Base-by-base conservation (phyloP, 2,797 vertebrate genomes). In the Mallotus villosus region DNA sequence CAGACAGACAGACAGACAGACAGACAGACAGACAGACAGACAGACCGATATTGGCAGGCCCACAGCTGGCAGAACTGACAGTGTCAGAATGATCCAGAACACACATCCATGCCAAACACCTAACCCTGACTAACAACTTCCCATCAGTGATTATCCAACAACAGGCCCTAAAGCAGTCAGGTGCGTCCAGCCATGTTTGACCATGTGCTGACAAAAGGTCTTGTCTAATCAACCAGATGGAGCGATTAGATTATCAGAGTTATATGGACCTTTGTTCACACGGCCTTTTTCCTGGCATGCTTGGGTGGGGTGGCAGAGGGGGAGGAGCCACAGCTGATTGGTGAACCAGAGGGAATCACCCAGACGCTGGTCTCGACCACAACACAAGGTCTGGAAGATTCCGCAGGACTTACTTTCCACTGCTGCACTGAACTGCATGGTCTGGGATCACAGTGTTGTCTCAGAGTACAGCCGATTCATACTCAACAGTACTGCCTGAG, bases 161-260 rank as follows among this genome's bases (percentile, higher is more conserved):
- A 34, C 32, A 4, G 29, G 32, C 34, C 55, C 32, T 57, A 88
- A 76, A 73, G 74, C 73, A 76, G 41, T 46, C 41, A 46, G 9
- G 41, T 46, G 41, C 9, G 41, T 46, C 9, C 11, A 46, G 41
- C 41, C 41, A 46, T 46, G 11, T 11, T 19, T 17, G 51, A 55
- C 60, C 37, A 7, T 75, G 60, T 29, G 68, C 74, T 7, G 58
- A 78, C 81, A 86, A 87, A 86, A 85, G 75, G 81, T 82, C 64
- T 14, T 1, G 17, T 58, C 63, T 68, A 75, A 84, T 84, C 75
- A 63, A 62, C 0, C 5, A 74, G 88, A 92, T 89, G 83, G 90
- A 88, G 91, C 89, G 89, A 92, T 90, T 84, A 92, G 89, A 92
- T 89, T 90, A 82, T 71, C 22, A 14, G 64, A 41, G 19, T 55